phyloP scores from a whole-genome alignment of 2,113 vertebrate species.

The Syngnathus typhle region DNA sequence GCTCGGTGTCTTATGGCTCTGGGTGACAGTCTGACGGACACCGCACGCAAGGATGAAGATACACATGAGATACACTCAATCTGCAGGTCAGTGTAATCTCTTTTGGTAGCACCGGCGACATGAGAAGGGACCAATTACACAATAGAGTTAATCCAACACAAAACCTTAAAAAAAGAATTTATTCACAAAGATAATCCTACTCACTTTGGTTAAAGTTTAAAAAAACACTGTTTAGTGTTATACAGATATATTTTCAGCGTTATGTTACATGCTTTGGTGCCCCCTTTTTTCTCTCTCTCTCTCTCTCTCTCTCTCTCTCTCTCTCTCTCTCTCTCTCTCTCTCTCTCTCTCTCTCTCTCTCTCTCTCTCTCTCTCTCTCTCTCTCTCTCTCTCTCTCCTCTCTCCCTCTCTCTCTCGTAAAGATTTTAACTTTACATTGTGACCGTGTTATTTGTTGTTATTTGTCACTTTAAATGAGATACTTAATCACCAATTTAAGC shows the following conservation, averaged over 20 bases:
- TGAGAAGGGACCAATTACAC: neutral
- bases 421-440: neutral
- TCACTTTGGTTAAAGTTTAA: too few species aligned
- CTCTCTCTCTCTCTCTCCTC: too few species aligned
- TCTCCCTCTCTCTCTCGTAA: neutral
- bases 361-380: too few species aligned
- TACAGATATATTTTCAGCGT: too few species aligned
- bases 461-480: neutral
- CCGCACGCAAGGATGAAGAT: slow-evolving; percentile 64
- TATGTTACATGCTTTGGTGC: too few species aligned
- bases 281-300: too few species aligned
- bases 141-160: neutral
- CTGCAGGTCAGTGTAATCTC: slow-evolving; percentile 78
- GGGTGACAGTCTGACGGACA: slow-evolving; percentile 82
- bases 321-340: too few species aligned
- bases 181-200: neutral
- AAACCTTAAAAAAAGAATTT: neutral
- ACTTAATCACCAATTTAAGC: slow-evolving; percentile 6
- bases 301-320: too few species aligned
- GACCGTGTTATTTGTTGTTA: neutral
- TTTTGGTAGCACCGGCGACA: neutral
- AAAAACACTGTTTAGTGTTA: too few species aligned
- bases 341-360: too few species aligned
- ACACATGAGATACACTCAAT: slow-evolving; percentile 83
- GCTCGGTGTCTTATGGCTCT: slow-evolving; percentile 87